Evolutionary conservation across 53 echinoderm and acorn worm genomes (phyloP), one percentile per base, ranked within the genome.

Genomic region (Glandiceps talaboti): DNA sequence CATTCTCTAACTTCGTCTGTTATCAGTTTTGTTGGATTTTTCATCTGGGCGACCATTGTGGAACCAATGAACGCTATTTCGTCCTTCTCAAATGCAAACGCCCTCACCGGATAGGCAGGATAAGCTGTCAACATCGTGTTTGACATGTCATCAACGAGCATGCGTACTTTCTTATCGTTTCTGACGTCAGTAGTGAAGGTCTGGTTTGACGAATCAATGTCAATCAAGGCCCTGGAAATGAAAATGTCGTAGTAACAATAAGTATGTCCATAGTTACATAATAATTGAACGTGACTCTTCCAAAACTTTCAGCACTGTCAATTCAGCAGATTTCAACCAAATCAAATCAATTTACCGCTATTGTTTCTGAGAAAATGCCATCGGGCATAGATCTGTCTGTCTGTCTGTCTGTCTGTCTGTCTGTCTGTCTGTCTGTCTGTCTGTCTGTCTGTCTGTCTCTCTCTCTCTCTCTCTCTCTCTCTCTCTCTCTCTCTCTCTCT

Each of bases 311-410:
- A n/a, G n/a, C n/a, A n/a, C n/a, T n/a, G n/a, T n/a, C n/a, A n/a
- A n/a, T n/a, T n/a, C n/a, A n/a, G n/a, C n/a, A n/a, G n/a, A n/a
- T n/a, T n/a, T n/a, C n/a, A n/a, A n/a, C n/a, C 1, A 79, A 79
- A 26, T 33, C 79, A 14, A 30, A 45, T 83, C 28, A 83, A 28
- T 25, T 77, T 83, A 28, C 74, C 83, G 25, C 77, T 77, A 30
- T 83, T 77, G 0, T 83, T 77, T 77, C 83, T 77, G 1, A 83
- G 83, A 20, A 83, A 26, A 28, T 77, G 77, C n/a, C 14, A 76
- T 25, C 29, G 32, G 25, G 32, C 33, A n/a, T n/a, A n/a, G n/a
- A n/a, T n/a, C n/a, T n/a, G n/a, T n/a, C n/a, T n/a, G n/a, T n/a
- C n/a, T n/a, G n/a, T n/a, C n/a, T n/a, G n/a, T n/a, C n/a, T n/a